A percentile compares a stretch with the other conserved stretches of the same genome.
Conservation (phyloP, 1,140 invertebrate species). For the Adelges cooleyi region DNA sequence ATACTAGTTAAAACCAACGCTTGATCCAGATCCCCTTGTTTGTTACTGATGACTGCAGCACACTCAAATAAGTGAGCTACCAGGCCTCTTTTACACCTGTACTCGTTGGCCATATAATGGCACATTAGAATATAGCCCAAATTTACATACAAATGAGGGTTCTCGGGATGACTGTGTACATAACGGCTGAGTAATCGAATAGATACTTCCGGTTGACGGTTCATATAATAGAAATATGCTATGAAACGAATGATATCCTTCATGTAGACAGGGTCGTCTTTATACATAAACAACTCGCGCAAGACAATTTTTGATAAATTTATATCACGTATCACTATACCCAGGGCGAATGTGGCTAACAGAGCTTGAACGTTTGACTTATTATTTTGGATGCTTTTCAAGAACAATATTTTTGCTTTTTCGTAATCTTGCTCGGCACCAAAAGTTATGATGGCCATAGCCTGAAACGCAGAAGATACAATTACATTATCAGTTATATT, state of each 20-base stretch:
- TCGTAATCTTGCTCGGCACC: background rate
- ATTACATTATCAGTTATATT: background rate
- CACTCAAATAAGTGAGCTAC: background rate
- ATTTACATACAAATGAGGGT: background rate
- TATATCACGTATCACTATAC: background rate
- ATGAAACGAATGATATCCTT: constrained; percentile 6
- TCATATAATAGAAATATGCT: constrained; percentile 10
- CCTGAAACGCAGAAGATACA: background rate
- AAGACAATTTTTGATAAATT: background rate
- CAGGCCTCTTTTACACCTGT: background rate
- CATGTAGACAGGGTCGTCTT: background rate
- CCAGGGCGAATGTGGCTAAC: background rate
- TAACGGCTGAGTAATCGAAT: background rate
- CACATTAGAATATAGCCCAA: constrained; percentile 1
- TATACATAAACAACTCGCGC: background rate
- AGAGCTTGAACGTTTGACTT: background rate
- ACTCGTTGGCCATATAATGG: constrained; percentile 2
- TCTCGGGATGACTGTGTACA: background rate
- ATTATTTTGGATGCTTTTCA: constrained; percentile 4
- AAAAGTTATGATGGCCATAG: constrained; percentile 9
- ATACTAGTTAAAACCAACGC: background rate
- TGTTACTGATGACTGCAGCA: background rate
- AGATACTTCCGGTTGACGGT: background rate
- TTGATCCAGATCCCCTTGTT: background rate
- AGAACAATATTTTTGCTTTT: background rate